Evolutionary conservation across 2,113 vertebrate species (phyloP).

Genomic region (Scomber scombrus): DNA sequence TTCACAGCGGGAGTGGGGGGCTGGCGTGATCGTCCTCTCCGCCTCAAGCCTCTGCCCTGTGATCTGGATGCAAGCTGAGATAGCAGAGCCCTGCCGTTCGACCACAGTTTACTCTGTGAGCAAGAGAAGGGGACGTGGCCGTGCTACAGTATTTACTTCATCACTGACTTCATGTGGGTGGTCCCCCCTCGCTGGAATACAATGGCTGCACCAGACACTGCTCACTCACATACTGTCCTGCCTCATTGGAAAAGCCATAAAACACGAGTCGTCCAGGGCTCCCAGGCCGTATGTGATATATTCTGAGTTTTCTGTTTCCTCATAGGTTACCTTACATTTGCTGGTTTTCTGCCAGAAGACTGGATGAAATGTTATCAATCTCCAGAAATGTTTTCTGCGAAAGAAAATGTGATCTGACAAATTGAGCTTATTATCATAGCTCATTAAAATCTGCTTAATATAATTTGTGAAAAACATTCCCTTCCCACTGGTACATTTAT

Average conservation of each 20-base stretch:
- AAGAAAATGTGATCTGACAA: slow-evolving; percentile 31
- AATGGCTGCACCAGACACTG: slow-evolving; percentile 82
- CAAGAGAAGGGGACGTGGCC: slow-evolving; percentile 70
- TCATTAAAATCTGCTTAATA: slow-evolving; percentile 6
- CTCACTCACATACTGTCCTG: slow-evolving; percentile 81
- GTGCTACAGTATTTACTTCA: slow-evolving; percentile 82
- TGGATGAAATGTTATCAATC: slow-evolving; percentile 31
- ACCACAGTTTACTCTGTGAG: slow-evolving; percentile 78
- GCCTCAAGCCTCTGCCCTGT: slow-evolving; percentile 45
- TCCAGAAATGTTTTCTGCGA: slow-evolving; percentile 10
- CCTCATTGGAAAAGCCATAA: slow-evolving; percentile 85
- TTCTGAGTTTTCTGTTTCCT: slow-evolving; percentile 70
- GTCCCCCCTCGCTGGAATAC: slow-evolving; percentile 76
- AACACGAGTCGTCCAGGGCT: slow-evolving; percentile 78
- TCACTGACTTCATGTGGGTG: slow-evolving; percentile 84
- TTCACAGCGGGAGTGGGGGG: slow-evolving; percentile 25
- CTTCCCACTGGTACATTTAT: slow-evolving; percentile 24
- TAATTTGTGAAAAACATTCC: slow-evolving; percentile 33
- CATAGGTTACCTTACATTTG: slow-evolving; percentile 63
- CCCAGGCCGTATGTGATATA: slow-evolving; percentile 73
- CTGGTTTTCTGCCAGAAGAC: slow-evolving; percentile 44
- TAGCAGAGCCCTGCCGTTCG: slow-evolving; percentile 62
- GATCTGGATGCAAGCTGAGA: slow-evolving; percentile 79
- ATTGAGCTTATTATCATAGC: not conserved
- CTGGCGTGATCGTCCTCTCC: slow-evolving; percentile 26